phyloP scores from a whole-genome alignment of 2,113 vertebrate genomes.

The Cyphomyrus plagiostoma region DNA sequence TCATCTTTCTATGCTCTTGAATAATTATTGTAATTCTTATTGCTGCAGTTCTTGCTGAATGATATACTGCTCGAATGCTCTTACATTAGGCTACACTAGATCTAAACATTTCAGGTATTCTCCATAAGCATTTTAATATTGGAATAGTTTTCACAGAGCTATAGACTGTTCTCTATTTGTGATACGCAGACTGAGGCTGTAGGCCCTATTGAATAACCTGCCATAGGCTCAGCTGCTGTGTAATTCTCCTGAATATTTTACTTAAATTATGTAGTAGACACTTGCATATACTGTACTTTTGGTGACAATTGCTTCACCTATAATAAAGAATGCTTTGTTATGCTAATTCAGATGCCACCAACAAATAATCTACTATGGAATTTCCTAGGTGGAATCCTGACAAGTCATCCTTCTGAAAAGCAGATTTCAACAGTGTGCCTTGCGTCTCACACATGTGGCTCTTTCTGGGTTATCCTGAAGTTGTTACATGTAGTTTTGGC shows the following conservation, averaged over 20 bases:
- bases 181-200: not conserved
- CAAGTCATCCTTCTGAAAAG: not conserved
- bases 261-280: not conserved
- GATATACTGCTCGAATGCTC: not conserved
- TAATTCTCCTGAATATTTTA: not conserved
- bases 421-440: not conserved
- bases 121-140: not conserved
- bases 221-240: not conserved
- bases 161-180: not conserved
- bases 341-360: not conserved
- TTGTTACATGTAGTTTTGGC: not conserved
- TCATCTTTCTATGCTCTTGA: not conserved
- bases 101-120: not conserved
- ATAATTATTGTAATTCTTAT: not conserved
- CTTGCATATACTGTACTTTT: not conserved
- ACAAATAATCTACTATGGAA: not conserved
- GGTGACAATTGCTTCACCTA: not conserved
- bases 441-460: not conserved
- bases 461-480: not conserved
- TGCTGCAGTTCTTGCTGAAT: not conserved
- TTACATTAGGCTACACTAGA: not conserved
- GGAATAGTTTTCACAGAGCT: not conserved
- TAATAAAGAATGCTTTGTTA: not conserved
- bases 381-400: not conserved
- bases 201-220: not conserved